Evolutionary conservation across 2,888 invertebrate species (phyloP).

Genomic region (Ceratothoa steindachneri): DNA sequence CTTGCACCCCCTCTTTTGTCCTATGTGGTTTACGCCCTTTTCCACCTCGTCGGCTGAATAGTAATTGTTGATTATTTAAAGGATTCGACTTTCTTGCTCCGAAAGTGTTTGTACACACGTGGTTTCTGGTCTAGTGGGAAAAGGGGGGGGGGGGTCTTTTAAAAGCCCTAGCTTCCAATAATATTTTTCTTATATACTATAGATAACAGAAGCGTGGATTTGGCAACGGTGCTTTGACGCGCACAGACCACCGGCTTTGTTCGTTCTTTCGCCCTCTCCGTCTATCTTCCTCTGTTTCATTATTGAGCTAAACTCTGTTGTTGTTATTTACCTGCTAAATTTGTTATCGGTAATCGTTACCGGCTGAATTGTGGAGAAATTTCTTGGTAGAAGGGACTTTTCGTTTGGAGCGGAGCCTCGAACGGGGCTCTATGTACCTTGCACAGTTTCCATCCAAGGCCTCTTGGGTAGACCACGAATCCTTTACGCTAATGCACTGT

Average conservation of each 20-base stretch:
- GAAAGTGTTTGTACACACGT: conserved; percentile 35
- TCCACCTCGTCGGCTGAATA: conserved; percentile 20
- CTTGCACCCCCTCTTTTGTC: neutral
- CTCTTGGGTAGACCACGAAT: too few relatives aligned
- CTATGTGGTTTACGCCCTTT: conserved; percentile 14
- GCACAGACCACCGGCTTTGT: conserved; percentile 7
- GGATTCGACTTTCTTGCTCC: conserved; percentile 35
- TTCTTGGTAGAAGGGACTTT: neutral
- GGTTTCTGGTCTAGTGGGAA: neutral
- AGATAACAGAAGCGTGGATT: neutral
- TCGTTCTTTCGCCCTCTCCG: neutral
- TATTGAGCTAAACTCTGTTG: neutral
- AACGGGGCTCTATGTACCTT: too few relatives aligned
- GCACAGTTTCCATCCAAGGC: too few relatives aligned
- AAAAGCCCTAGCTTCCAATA: neutral
- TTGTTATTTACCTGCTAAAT: conserved; percentile 15
- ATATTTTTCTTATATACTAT: neutral
- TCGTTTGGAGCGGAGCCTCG: too few relatives aligned
- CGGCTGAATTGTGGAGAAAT: neutral
- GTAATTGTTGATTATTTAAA: conserved; percentile 44
- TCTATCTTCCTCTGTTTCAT: conserved; percentile 1
- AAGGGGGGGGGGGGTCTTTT: neutral
- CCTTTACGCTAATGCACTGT: too few relatives aligned
- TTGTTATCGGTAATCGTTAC: conserved; percentile 11
- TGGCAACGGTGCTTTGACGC: conserved; percentile 1